Percentiles rank a stretch among this genome's conserved stretches.
These are phyloP conservation scores for Dinocampus coccinellae DNA, from an alignment of 2,888 invertebrate genomes.

Conservation along the genomic window DNA sequence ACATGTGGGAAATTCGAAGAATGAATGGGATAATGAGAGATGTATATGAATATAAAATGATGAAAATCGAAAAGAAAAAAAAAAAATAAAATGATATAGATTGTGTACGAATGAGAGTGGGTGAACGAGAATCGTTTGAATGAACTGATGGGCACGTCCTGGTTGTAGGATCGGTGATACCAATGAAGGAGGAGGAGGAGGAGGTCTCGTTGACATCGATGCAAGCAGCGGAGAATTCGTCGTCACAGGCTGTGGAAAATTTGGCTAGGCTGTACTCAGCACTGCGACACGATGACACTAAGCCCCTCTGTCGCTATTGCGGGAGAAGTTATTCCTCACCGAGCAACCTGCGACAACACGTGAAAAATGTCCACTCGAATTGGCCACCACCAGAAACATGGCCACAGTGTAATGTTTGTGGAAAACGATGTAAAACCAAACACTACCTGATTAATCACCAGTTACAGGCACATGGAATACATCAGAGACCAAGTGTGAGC, in stretches of 20 bases:
- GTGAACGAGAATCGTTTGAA: constrained; percentile 49
- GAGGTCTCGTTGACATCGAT: constrained; percentile 58
- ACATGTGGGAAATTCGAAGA: neutral
- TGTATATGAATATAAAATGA: constrained; percentile 32
- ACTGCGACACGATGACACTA: constrained; percentile 67
- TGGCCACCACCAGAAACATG: constrained; percentile 78
- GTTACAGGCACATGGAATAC: constrained; percentile 81
- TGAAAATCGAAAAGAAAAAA: constrained; percentile 25
- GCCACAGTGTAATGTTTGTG: constrained; percentile 81
- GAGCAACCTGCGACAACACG: constrained; percentile 82
- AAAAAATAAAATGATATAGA: constrained; percentile 17
- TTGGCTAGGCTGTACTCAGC: constrained; percentile 67
- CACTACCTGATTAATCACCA: constrained; percentile 84
- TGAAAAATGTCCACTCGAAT: constrained; percentile 82
- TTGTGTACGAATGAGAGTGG: constrained; percentile 38
- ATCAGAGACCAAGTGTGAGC: constrained; percentile 74
- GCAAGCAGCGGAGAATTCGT: constrained; percentile 48
- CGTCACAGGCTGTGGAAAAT: constrained; percentile 62
- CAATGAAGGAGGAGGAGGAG: constrained; percentile 67
- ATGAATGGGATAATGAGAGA: constrained; percentile 35
- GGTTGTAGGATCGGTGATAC: constrained; percentile 69
- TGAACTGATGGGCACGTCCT: constrained; percentile 66
- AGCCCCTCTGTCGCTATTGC: constrained; percentile 80
- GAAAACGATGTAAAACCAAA: constrained; percentile 82
- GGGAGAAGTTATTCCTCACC: constrained; percentile 80